Base-by-base conservation (phyloP, 2,888 invertebrate genomes). In the Neuroscelio doddi region DNA sequence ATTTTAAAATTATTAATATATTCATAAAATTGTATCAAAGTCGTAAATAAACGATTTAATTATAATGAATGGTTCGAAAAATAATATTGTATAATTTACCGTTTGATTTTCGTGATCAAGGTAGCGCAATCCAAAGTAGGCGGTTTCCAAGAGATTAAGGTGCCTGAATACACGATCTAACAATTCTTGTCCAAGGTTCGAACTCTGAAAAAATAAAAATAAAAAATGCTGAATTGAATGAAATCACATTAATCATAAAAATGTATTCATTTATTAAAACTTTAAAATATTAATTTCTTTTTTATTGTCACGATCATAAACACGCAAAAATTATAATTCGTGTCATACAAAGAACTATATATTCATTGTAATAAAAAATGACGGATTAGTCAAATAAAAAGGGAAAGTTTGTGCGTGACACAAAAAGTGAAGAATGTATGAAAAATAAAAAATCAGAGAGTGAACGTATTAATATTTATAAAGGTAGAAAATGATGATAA, bases 91-190 rank as follows among this genome's bases (percentile, higher is more conserved):
- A 53, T 30, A 36, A 32, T 90, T 91, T 88, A 96, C 96, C 87
- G 97, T 94, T 88, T 97, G 97, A 83, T 94, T 96, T 76, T 95
- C 94, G 78, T 92, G 90, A 85, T 97, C 97, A 64, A 97, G 89
- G 84, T 93, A 98, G 69, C 97, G 91, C 44, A 98, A 89, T 47
- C 98, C 97, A 85, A 98, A 98, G 86, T 97, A 98, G 68, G 96
- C 95, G 47, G 97, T 97, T 87, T 98, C 97, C 82, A 97, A 87
- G 58, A 98, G 90, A 86, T 97, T 97, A 76, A 98, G 88, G 84
- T 97, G 95, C 74, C 93, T 90, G 86, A 95, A 97, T 46, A 97
- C 96, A 72, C 95, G 92, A 84, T 97, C 97, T 81, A 97, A 86
- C 72, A 98, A 86, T 71, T 93, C 93, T 85, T 97, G 96, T 12